Conservation (phyloP, 2,797 vertebrate genomes). For the Xiphorhynchus erythropygius region DNA sequence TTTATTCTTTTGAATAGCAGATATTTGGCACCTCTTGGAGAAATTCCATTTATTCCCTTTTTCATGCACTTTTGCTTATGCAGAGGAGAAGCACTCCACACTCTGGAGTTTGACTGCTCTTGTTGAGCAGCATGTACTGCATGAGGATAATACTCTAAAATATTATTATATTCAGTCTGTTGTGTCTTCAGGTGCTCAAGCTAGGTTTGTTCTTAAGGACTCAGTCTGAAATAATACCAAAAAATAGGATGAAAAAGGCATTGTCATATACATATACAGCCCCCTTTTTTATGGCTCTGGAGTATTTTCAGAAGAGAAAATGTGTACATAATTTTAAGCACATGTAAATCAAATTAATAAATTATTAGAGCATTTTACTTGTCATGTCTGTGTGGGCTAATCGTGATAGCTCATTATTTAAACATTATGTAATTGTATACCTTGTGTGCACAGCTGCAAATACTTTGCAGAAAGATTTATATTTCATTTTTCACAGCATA, state of each 20-base stretch:
- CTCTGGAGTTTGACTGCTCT: not conserved
- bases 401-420: slow-evolving; percentile 78
- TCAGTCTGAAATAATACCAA: not conserved
- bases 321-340: slow-evolving; percentile 74
- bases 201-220: not conserved
- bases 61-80: not conserved
- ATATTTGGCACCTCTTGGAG: not conserved
- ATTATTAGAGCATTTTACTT: slow-evolving; percentile 78
- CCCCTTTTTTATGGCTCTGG: slow-evolving; percentile 32
- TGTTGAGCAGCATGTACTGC: not conserved
- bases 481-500: slow-evolving; percentile 62
- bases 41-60: not conserved
- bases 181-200: not conserved
- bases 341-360: slow-evolving; percentile 78
- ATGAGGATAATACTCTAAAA: not conserved
- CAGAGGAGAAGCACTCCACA: not conserved
- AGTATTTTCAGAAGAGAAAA: slow-evolving; percentile 74
- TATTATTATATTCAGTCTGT: not conserved
- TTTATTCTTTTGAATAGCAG: not conserved
- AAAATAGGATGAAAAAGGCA: slow-evolving; percentile 37
- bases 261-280: not conserved
- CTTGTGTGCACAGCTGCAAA: slow-evolving; percentile 78
- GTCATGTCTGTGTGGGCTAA: slow-evolving; percentile 77
- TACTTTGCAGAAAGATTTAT: slow-evolving; percentile 72
- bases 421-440: slow-evolving; percentile 77